A percentile compares a stretch with the other conserved stretches of the same genome.
phyloP scores from a whole-genome alignment of 2,797 vertebrate species.

The Schizopygopsis pylzovi region DNA sequence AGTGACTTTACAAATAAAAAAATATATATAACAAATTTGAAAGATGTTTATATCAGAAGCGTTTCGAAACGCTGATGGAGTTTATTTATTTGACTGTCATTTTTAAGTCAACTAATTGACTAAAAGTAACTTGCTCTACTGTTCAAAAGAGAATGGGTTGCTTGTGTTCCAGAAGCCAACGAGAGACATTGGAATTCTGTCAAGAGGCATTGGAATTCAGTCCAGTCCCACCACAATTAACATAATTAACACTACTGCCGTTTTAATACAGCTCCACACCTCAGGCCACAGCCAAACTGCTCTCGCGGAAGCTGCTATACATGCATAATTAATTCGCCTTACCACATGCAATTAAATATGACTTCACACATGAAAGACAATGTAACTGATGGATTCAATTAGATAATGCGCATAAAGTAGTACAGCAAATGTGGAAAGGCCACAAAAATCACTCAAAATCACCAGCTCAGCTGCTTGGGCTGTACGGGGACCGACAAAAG shows the following conservation, averaged over 20 bases:
- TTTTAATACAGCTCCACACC: constrained; percentile 60
- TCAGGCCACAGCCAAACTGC: constrained; percentile 47
- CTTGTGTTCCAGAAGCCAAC: constrained; percentile 1
- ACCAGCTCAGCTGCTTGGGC: neutral
- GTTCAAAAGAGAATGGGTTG: neutral
- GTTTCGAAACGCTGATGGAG: neutral
- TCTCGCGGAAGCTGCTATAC: constrained; percentile 48
- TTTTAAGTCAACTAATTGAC: constrained; percentile 6
- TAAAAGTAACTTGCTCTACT: neutral
- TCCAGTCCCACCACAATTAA: constrained; percentile 46
- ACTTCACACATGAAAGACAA: constrained; percentile 57
- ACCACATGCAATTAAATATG: constrained; percentile 62
- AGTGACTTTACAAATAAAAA: constrained; percentile 1
- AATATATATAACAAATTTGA: neutral
- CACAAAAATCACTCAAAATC: constrained; percentile 41
- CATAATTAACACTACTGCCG: constrained; percentile 62
- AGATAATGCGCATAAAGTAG: constrained; percentile 51
- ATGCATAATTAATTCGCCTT: constrained; percentile 64
- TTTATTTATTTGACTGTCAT: neutral
- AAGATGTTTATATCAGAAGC: neutral
- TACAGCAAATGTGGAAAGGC: constrained; percentile 27
- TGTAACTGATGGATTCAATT: constrained; percentile 55
- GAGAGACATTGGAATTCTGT: constrained; percentile 18
- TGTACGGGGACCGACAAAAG: constrained; percentile 5
- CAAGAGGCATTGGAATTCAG: constrained; percentile 50